phyloP scores from a whole-genome alignment of 2,113 vertebrate genomes.

The Rhea pennata region DNA sequence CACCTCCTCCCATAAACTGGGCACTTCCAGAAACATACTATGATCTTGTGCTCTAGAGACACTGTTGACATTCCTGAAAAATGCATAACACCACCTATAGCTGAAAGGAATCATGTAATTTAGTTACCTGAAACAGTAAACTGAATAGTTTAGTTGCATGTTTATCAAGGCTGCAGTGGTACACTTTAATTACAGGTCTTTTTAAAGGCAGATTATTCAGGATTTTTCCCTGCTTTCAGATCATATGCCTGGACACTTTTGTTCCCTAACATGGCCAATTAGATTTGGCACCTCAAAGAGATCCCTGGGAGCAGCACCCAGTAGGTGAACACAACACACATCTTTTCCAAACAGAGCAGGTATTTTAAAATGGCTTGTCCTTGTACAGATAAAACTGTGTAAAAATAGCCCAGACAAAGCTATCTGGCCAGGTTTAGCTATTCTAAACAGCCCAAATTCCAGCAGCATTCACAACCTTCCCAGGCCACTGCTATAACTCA shows the following conservation, averaged over 20 bases:
- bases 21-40: not conserved
- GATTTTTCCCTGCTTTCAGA: not conserved
- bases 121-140: not conserved
- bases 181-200: not conserved
- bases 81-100: not conserved
- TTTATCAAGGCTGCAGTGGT: not conserved
- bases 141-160: not conserved
- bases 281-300: not conserved
- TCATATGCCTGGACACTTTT: not conserved
- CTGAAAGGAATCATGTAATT: not conserved
- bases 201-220: not conserved
- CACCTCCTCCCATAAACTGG: not conserved
- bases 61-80: not conserved
- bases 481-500: not conserved
- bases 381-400: not conserved
- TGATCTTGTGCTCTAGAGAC: not conserved
- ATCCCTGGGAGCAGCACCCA: not conserved
- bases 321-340: not conserved
- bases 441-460: not conserved
- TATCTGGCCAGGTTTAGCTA: not conserved
- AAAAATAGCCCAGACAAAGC: not conserved
- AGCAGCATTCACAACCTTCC: not conserved
- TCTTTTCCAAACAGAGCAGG: not conserved
- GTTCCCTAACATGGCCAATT: not conserved
- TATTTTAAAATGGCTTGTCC: constrained; percentile 1